Evolutionary conservation across 2,797 vertebrate species (phyloP), one percentile per base, ranked within the genome.

Genomic region (Psittacula echo): DNA sequence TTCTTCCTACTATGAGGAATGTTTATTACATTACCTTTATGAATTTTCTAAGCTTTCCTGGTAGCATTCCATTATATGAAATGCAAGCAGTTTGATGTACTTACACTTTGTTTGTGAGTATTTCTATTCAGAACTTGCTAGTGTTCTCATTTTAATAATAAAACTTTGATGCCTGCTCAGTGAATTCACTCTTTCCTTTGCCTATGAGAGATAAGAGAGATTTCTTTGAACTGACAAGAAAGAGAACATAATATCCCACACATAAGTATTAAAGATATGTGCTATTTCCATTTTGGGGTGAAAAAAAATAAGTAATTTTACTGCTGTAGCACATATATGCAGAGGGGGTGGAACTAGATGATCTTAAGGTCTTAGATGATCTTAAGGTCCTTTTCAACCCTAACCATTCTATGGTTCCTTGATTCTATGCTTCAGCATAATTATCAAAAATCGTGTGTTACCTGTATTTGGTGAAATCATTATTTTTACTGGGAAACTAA

Each of bases 111-210:
- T 94, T 97, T 97, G 87, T 0, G 1, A 93, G 17, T 85, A 95
- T 96, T 95, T 94, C 68, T 90, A 32, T 51, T 94, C 92, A 93
- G 34, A 62, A 93, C 79, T 91, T 94, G 64, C 32, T 96, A 95
- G 96, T 95, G 42, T 21, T 96, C 44, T 65, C 53, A 66, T 95
- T 92, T 85, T 89, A 86, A 85, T 96, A 95, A 86, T 37, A 97
- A 81, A 29, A 91, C 92, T 95, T 77, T 85, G 11, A 82, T 76
- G 45, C 34, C 53, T 88, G 7, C 44, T 93, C 22, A 85, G 39
- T 88, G 53, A 95, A 85, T 91, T 94, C 79, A 72, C 18, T 44
- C 77, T 95, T 96, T 87, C 19, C 56, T 87, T 94, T 86, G 39
- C 50, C 39, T 93, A 83, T 39, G 20, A 65, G 34, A 97, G 39